Conservation (phyloP, 2,113 vertebrate genomes). For the Myxocyprinus asiaticus region DNA sequence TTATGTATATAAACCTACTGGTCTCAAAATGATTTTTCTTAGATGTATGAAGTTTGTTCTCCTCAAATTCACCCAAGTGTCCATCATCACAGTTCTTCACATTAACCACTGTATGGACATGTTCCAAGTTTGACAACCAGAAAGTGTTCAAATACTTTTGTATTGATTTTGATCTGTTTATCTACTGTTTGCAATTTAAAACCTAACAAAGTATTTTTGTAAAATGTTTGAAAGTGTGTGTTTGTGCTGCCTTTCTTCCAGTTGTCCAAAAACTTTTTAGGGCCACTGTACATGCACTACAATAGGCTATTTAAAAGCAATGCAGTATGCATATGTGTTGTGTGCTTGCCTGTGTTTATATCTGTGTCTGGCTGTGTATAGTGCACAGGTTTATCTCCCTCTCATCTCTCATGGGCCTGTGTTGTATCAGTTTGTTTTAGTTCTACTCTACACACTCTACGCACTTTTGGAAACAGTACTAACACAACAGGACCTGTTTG, state of each 20-base stretch:
- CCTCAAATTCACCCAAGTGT: too few relatives aligned
- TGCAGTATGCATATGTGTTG: neutral
- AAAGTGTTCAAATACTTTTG: too few relatives aligned
- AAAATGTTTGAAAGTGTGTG: too few relatives aligned
- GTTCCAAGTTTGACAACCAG: too few relatives aligned
- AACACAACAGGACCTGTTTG: constrained; percentile 38
- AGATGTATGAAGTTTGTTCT: too few relatives aligned
- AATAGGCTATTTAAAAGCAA: neutral
- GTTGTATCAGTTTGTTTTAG: constrained; percentile 20
- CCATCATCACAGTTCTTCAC: too few relatives aligned
- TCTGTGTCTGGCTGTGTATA: neutral
- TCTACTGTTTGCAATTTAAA: too few relatives aligned
- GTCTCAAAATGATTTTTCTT: too few relatives aligned
- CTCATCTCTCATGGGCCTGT: constrained; percentile 1
- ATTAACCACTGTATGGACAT: too few relatives aligned
- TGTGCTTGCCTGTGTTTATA: neutral
- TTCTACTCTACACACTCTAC: neutral
- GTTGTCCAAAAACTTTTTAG: neutral
- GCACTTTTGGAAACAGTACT: constrained; percentile 26
- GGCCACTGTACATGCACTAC: neutral
- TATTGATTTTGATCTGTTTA: too few relatives aligned
- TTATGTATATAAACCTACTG: too few relatives aligned
- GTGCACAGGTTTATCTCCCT: constrained; percentile 13
- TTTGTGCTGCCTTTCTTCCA: neutral
- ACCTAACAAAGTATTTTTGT: too few relatives aligned